Base-by-base conservation (phyloP, 1,140 invertebrate species). In the Polypedilum pembai region DNA sequence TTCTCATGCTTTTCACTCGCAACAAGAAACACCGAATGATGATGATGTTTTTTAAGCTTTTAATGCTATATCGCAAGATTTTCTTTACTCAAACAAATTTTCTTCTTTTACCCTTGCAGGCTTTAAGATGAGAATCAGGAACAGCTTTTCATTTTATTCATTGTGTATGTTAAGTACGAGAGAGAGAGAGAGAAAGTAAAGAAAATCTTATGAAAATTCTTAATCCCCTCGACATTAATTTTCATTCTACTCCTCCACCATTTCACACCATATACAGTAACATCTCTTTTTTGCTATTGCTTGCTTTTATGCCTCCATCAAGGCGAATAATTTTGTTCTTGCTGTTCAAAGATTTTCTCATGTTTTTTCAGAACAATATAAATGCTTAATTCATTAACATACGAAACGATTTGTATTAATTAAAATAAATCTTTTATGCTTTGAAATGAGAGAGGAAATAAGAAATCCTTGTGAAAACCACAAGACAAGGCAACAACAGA, bases 401-500 rank as follows among this genome's bases (percentile, higher is more conserved):
- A 69, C 17, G 17, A 21, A 69, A 69, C 65, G 65, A 69, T 69
- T 69, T 69, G 65, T 69, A 69, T 69, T 69, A 69, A 69, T 69
- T 69, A 69, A 69, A 69, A 69, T 69, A 18, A 69, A 69, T 7
- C 65, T 69, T 69, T 69, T 18, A 8, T 56, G 1, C 45, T 56
- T 56, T 15, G 1, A 17, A 56, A 69, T 69, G 65, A 56, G 24
- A 56, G 24, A 33, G 88, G 92, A 73, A 91, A 91, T 76, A 94
- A 78, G 90, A 93, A 78, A 92, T 95, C 41, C 85, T 94, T 74
- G 89, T 95, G 1, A 95, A 95, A 85, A 95, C 94, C 45, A 92
- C 95, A 41, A 85, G 86, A 8, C 86, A n/a, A n/a, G n/a, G n/a
- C n/a, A n/a, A 87, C n/a, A n/a, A 56, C 4, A 33, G 24, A 33